Conservation (phyloP, 2,888 invertebrate genomes). For the Sipha maydis region DNA sequence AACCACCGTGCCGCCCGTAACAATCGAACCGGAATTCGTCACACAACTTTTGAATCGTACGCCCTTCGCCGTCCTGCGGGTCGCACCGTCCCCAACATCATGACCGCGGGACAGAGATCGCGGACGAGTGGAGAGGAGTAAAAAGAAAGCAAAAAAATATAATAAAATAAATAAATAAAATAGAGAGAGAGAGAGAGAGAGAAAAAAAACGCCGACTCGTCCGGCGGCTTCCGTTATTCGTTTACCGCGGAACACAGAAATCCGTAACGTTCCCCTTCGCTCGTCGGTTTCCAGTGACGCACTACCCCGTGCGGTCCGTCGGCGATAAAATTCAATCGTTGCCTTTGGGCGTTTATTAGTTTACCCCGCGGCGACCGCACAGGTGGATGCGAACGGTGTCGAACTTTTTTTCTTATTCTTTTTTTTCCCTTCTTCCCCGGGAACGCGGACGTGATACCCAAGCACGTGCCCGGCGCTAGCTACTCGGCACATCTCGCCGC, state of each 20-base stretch:
- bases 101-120: too few species aligned
- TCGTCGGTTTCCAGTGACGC: not conserved
- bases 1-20: not conserved
- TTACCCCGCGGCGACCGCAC: not conserved
- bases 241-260: not conserved
- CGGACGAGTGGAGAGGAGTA: too few species aligned
- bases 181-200: not conserved
- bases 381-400: not conserved
- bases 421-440: not conserved
- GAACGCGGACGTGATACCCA: not conserved
- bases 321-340: not conserved
- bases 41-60: not conserved
- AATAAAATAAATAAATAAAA: too few species aligned
- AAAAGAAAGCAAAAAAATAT: too few species aligned
- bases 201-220: not conserved
- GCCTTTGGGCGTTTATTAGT: not conserved
- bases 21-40: slow-evolving; percentile 41
- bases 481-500: too few species aligned
- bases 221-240: not conserved
- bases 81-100: not conserved
- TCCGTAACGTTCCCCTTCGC: not conserved
- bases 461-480: too few species aligned
- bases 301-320: not conserved
- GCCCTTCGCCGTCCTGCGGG: too few species aligned
- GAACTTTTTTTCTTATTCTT: not conserved